Evolutionary conservation across 2,113 vertebrate genomes (phyloP).

Genomic region (Dasypus novemcinctus): DNA sequence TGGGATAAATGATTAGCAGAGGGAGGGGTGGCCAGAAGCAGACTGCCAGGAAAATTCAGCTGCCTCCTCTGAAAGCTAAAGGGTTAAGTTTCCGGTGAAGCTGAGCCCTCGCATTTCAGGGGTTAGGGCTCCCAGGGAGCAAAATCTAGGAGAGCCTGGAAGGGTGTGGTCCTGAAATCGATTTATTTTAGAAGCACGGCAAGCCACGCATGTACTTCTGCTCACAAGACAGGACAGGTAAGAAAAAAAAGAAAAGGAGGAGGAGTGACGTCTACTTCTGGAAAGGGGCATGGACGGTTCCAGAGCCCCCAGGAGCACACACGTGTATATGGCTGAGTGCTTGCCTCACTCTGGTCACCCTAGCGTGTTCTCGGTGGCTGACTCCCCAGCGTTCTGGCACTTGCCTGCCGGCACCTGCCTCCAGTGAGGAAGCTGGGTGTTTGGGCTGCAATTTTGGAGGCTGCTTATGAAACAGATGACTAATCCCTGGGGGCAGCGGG

Average conservation of each 20-base stretch:
- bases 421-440: slow-evolving; percentile 76
- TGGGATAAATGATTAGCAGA: background rate
- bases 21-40: background rate
- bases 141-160: slow-evolving; percentile 61
- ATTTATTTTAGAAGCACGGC: slow-evolving; percentile 73
- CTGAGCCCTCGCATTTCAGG: background rate
- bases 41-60: background rate
- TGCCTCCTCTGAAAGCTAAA: background rate
- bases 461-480: slow-evolving; percentile 67
- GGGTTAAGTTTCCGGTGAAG: background rate
- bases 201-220: slow-evolving; percentile 74
- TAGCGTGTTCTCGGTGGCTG: slow-evolving; percentile 69
- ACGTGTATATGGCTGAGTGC: background rate
- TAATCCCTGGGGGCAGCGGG: slow-evolving; percentile 36
- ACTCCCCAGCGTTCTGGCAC: slow-evolving; percentile 73
- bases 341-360: slow-evolving; percentile 62
- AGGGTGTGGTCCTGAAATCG: slow-evolving; percentile 53
- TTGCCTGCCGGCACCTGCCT: slow-evolving; percentile 79
- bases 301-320: slow-evolving; percentile 69
- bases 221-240: slow-evolving; percentile 81
- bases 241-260: slow-evolving; percentile 79
- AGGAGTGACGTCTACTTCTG: slow-evolving; percentile 77
- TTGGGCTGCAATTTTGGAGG: slow-evolving; percentile 66
- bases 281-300: slow-evolving; percentile 74
- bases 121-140: slow-evolving; percentile 70